phyloP scores from a whole-genome alignment of 2,888 invertebrate genomes.

The Lampropteryx suffumata region DNA sequence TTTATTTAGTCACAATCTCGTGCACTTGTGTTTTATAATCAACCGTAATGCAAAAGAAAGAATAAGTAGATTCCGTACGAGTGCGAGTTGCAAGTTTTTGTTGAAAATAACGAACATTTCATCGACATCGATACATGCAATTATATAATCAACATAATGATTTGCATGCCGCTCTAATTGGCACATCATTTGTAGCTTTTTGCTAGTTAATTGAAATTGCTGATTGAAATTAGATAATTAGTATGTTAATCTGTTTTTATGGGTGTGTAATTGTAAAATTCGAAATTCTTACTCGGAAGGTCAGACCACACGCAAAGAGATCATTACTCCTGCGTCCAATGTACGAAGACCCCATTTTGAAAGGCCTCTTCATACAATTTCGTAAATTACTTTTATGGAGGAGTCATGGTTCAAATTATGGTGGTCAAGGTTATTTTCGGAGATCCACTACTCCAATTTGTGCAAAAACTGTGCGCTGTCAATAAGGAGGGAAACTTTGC shows the following conservation, averaged over 20 bases:
- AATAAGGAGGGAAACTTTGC: constrained; percentile 53
- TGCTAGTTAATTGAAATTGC: constrained; percentile 51
- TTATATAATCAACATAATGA: constrained; percentile 53
- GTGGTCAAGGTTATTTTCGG: constrained; percentile 52
- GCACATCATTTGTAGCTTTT: constrained; percentile 51
- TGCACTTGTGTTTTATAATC: constrained; percentile 53
- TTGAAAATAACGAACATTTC: constrained; percentile 47
- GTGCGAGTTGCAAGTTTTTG: constrained; percentile 40
- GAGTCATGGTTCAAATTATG: constrained; percentile 41
- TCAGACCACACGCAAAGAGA: constrained; percentile 64
- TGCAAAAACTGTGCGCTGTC: constrained; percentile 49
- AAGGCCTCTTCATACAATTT: constrained; percentile 43
- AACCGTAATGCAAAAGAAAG: constrained; percentile 46
- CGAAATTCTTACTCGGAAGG: constrained; percentile 49
- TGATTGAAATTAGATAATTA: constrained; percentile 57
- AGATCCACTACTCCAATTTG: constrained; percentile 61
- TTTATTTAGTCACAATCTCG: constrained; percentile 64
- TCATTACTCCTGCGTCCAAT: constrained; percentile 54
- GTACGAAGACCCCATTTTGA: constrained; percentile 42
- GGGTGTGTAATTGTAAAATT: constrained; percentile 49
- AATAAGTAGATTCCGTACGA: constrained; percentile 44
- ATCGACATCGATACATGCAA: constrained; percentile 52
- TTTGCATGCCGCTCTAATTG: constrained; percentile 56
- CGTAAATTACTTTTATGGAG: constrained; percentile 38
- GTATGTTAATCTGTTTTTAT: constrained; percentile 50